Evolutionary conservation across 2,113 vertebrate species (phyloP).

Genomic region (Macaca mulatta): DNA sequence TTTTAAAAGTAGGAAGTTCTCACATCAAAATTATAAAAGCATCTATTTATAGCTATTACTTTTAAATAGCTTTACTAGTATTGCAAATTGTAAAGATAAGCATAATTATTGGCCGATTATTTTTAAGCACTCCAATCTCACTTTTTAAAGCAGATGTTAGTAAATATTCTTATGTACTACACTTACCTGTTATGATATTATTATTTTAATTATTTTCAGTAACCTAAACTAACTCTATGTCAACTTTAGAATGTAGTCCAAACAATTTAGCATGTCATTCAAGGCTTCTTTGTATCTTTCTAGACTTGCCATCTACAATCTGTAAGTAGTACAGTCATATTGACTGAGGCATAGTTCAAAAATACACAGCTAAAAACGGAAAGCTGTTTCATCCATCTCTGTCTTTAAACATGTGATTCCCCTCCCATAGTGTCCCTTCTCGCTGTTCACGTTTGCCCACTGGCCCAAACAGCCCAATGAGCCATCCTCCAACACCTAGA

Average conservation of each 20-base stretch:
- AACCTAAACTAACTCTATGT: not conserved
- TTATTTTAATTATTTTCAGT: not conserved
- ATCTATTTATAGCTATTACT: not conserved
- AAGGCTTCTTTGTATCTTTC: not conserved
- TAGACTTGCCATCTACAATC: not conserved
- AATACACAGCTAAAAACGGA: not conserved
- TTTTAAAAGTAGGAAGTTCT: not conserved
- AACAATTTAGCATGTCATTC: not conserved
- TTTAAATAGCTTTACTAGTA: not conserved
- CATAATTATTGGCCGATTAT: not conserved
- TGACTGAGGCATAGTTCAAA: not conserved
- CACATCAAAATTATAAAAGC: not conserved
- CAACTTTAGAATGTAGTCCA: not conserved
- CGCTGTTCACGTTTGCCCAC: fast-evolving
- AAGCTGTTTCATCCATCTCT: not conserved
- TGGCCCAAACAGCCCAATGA: not conserved
- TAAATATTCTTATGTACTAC: not conserved
- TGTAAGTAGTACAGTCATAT: not conserved
- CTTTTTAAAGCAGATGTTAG: not conserved
- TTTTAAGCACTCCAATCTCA: not conserved
- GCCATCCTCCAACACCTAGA: not conserved
- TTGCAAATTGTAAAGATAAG: not conserved
- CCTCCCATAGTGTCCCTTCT: not conserved
- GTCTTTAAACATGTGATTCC: not conserved
- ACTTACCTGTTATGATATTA: not conserved